Evolutionary conservation across 1,140 invertebrate genomes (phyloP).

Genomic region (Lordiphosa collinella): DNA sequence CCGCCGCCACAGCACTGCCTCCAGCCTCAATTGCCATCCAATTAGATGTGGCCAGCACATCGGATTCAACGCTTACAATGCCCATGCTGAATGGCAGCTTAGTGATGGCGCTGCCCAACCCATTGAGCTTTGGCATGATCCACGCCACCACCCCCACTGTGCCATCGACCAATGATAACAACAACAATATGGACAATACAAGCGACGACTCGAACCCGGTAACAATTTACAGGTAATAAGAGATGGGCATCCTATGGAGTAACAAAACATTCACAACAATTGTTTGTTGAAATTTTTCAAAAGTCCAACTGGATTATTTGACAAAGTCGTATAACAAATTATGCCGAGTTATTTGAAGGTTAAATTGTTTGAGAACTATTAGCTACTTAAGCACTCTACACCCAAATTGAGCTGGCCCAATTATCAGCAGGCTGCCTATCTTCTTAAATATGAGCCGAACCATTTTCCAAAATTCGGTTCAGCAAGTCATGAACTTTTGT

Average conservation of each 20-base stretch:
- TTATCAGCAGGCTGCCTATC: no score
- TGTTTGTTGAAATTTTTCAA: no score
- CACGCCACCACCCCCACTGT: slow-evolving; percentile 29
- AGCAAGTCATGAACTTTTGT: no score
- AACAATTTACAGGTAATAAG: slow-evolving; percentile 88
- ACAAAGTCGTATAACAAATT: no score
- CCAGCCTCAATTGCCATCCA: slow-evolving; percentile 6
- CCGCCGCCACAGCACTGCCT: slow-evolving; percentile 1
- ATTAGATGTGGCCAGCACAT: slow-evolving; percentile 3
- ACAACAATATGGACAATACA: slow-evolving; percentile 87
- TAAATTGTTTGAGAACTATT: no score
- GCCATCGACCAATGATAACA: slow-evolving; percentile 72
- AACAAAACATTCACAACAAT: no score
- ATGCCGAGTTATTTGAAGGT: no score
- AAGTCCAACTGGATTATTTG: no score
- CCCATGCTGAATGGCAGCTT: slow-evolving; percentile 30
- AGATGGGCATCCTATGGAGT: neutral
- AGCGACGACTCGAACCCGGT: slow-evolving; percentile 90
- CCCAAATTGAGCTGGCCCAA: no score
- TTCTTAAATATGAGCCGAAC: no score
- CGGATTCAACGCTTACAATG: slow-evolving; percentile 15
- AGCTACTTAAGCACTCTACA: no score
- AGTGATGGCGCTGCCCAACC: slow-evolving; percentile 52
- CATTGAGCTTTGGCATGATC: slow-evolving; percentile 57
- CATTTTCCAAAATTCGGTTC: no score